Percentiles rank a stretch among this genome's conserved stretches.
Conservation (phyloP, 2,888 invertebrate species). For the Rhaphigaster nebulosa region DNA sequence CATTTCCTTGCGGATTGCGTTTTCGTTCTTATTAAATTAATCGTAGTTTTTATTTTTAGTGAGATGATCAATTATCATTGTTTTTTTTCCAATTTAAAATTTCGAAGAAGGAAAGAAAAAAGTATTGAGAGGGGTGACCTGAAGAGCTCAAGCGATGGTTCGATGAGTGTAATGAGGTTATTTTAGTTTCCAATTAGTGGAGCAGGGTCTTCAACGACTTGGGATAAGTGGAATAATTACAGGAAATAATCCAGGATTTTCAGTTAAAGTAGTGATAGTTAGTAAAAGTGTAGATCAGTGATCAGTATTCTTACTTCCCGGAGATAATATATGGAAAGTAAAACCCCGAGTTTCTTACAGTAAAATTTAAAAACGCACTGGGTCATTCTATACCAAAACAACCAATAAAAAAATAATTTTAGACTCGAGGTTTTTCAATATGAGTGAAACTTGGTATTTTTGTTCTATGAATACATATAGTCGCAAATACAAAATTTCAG, state of each 20-base stretch:
- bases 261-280: neutral
- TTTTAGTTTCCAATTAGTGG: constrained; percentile 47
- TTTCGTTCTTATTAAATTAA: neutral
- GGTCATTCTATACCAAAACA: too few species aligned
- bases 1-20: neutral
- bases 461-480: too few species aligned
- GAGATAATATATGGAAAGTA: neutral
- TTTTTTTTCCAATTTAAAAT: neutral
- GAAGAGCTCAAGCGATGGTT: neutral
- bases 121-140: neutral
- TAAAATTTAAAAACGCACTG: too few species aligned
- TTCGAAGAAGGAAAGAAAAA: neutral
- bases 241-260: neutral
- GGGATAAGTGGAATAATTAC: neutral
- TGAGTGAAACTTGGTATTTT: too few species aligned
- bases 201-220: neutral
- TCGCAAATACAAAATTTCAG: too few species aligned
- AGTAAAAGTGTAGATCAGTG: neutral
- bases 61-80: neutral
- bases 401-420: too few species aligned
- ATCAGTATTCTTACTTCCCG: neutral
- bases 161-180: neutral
- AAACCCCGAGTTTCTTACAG: too few species aligned
- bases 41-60: neutral
- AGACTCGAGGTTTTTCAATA: too few species aligned